Conservation (phyloP, 2,113 vertebrate species). For the Merops nubicus region DNA sequence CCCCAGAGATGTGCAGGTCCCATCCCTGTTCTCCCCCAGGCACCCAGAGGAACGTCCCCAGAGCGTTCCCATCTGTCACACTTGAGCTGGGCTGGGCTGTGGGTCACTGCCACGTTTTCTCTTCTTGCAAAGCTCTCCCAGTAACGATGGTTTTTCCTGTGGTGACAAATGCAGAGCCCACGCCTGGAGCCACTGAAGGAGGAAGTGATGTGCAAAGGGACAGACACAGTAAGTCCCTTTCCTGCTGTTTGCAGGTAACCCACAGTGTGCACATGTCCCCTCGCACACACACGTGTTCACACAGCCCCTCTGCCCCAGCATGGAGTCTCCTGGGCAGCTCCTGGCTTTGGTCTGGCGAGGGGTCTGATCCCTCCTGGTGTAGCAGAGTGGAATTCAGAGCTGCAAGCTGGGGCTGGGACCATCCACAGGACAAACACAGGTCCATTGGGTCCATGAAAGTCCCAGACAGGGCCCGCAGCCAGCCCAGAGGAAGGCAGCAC, state of each 20-base stretch:
- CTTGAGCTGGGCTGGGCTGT: neutral
- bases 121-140: neutral
- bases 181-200: constrained; percentile 89
- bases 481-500: neutral
- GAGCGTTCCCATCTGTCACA: too few species aligned
- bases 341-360: neutral
- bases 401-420: neutral
- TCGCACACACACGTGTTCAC: rapidly evolving
- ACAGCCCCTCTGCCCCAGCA: rapidly evolving
- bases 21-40: neutral
- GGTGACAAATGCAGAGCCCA: constrained; percentile 75
- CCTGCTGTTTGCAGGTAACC: neutral
- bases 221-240: constrained; percentile 82
- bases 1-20: neutral
- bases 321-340: neutral
- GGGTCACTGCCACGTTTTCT: neutral
- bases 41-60: rapidly evolving
- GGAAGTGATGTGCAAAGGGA: constrained; percentile 77
- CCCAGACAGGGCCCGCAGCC: rapidly evolving
- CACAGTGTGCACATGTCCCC: rapidly evolving
- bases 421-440: neutral
- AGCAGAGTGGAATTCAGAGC: neutral
- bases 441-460: neutral
- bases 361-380: rapidly evolving
- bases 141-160: neutral